Evolutionary conservation across 2,113 vertebrate genomes (phyloP), one percentile per base, ranked within the genome.

Genomic region (Rhagologus leucostigma): DNA sequence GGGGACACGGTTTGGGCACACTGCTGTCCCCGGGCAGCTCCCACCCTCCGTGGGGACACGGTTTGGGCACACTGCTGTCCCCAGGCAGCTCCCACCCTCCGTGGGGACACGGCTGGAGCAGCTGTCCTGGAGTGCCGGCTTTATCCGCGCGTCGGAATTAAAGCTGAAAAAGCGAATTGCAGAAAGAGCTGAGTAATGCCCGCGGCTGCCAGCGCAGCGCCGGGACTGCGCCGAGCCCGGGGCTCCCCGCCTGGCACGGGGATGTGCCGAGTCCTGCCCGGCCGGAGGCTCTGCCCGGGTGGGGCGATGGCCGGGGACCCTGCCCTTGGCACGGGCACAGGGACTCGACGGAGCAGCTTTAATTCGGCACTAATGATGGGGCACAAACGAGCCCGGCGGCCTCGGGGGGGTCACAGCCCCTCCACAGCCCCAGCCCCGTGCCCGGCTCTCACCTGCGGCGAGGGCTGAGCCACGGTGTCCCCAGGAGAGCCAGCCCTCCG

Each of bases 141-240:
- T 37, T 12, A 30, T 26, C 69, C 2, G 1, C 2, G 23, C 3
- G 0, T 13, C 13, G 5, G 35, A 55, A 50, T 55, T 33, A 30
- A 44, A 68, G 63, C 71, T 73, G 91, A 20, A 68, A 55, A 64
- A 73, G 73, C 64, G 11, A 71, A 37, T 46, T 44, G 29, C 29
- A 3, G 16, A 19, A 73, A 55, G 59, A 90, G 91, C 95, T 87
- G 91, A 91, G 81, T n/a, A 46, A 50, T 14, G 11, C 9, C 4
- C 9, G 3, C 2, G 2, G 62, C 13, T 78, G 84, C 70, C 87
- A 53, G 92, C 33, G 16, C 37, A 50, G 92, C 14, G 1, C 44
- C 10, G 50, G 84, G 52, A 29, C 16, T 4, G 14, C 8, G 16
- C 33, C 3, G 60, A 26, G 71, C 50, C n/a, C 11, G 5, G 20